These are phyloP conservation scores for Dipodomys spectabilis DNA, from an alignment of 2,113 vertebrate species.

Conservation along the genomic window DNA sequence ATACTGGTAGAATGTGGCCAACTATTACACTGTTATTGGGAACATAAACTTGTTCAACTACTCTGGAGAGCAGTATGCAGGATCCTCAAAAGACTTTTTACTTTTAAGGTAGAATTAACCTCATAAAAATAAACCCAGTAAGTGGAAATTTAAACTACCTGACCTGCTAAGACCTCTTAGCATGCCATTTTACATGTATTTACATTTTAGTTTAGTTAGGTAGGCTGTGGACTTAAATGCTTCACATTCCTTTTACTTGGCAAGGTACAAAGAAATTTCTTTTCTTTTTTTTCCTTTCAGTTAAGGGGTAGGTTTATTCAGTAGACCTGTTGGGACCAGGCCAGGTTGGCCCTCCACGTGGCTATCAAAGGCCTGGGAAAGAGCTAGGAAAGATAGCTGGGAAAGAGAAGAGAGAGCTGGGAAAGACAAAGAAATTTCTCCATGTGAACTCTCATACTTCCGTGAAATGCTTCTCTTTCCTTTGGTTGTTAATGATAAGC, in stretches of 20 bases:
- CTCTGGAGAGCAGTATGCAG: no score
- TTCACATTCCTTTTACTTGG: constrained; percentile 53
- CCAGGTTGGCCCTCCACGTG: no score
- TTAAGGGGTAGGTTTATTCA: no score
- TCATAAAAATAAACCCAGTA: constrained; percentile 44
- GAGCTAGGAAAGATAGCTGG: no score
- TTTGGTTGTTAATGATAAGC: constrained; percentile 35
- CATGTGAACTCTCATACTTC: background rate
- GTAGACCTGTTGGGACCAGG: no score
- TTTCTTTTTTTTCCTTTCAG: no score
- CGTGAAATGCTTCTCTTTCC: background rate
- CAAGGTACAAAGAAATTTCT: constrained; percentile 21
- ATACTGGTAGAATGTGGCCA: no score
- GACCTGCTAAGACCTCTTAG: constrained; percentile 24
- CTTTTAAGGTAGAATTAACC: constrained; percentile 24
- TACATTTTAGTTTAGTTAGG: background rate
- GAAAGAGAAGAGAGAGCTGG: no score
- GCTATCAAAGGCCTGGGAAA: no score
- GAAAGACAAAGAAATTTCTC: background rate
- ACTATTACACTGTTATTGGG: no score
- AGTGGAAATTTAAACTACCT: constrained; percentile 35
- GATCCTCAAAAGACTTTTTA: background rate
- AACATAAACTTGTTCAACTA: no score
- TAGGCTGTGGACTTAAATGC: background rate
- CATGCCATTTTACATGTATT: no score